Percentiles rank a stretch among this genome's conserved stretches.
phyloP scores from a whole-genome alignment of 1,140 invertebrate genomes.

The Ceratitis capitata region DNA sequence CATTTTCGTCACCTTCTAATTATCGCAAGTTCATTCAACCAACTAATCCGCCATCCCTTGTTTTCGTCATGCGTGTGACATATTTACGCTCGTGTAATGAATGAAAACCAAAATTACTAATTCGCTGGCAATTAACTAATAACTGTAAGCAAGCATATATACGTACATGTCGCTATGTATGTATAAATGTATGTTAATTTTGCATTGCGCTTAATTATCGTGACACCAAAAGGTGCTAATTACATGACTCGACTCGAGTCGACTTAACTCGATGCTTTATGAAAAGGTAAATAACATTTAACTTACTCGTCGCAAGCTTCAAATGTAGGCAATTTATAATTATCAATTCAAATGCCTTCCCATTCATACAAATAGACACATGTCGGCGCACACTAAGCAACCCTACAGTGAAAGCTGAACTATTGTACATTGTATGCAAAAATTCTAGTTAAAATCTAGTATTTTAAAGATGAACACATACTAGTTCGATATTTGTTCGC shows the following conservation, averaged over 20 bases:
- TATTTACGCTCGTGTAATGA: neutral
- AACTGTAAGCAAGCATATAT: neutral
- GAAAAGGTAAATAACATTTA: neutral
- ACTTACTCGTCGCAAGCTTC: neutral
- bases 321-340: neutral
- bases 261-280: no score
- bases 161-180: neutral
- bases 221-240: conserved; percentile 7
- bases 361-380: neutral
- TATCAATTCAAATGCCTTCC: neutral
- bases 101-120: neutral
- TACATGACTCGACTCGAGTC: neutral
- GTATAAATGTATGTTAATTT: neutral
- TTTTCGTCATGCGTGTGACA: neutral
- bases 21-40: neutral
- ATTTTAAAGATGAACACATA: no score
- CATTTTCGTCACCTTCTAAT: neutral
- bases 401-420: neutral
- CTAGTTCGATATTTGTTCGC: no score
- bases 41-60: neutral
- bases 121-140: neutral
- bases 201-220: neutral
- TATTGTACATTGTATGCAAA: neutral
- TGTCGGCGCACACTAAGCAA: neutral
- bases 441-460: neutral